Percentiles rank a stretch among this genome's conserved stretches.
phyloP scores from a whole-genome alignment of 2,888 invertebrate genomes.

The Acanthosepion esculentum region DNA sequence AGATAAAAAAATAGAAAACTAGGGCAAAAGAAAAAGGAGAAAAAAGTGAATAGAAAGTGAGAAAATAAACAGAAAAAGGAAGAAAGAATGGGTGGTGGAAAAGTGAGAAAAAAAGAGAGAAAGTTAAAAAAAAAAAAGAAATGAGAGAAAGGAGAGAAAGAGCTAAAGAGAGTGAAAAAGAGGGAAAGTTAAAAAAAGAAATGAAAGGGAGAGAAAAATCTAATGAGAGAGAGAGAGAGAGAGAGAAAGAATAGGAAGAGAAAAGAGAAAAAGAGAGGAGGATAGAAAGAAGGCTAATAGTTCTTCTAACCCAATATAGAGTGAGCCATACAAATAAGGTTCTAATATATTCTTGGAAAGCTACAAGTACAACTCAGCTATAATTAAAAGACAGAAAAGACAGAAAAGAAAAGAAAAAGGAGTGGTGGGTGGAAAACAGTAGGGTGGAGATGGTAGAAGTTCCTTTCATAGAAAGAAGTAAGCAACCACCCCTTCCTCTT shows the following conservation, averaged over 20 bases:
- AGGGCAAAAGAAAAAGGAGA: neutral
- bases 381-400: neutral
- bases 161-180: neutral
- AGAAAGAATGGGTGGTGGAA: neutral
- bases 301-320: no score
- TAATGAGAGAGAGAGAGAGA: neutral
- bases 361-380: neutral
- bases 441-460: neutral
- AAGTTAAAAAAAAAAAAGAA: neutral
- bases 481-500: slow-evolving; percentile 9
- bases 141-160: neutral
- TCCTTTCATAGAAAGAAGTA: neutral
- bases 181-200: neutral
- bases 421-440: neutral
- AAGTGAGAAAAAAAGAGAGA: neutral
- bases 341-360: neutral
- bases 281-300: no score
- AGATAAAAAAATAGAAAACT: neutral
- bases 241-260: neutral
- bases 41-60: neutral
- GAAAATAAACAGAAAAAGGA: neutral
- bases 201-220: no score
- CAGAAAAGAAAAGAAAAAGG: no score
- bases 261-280: no score
- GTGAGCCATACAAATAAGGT: no score